A percentile compares a stretch with the other conserved stretches of the same genome.
Conservation (phyloP, 2,113 vertebrate genomes). For the Aythya baeri region DNA sequence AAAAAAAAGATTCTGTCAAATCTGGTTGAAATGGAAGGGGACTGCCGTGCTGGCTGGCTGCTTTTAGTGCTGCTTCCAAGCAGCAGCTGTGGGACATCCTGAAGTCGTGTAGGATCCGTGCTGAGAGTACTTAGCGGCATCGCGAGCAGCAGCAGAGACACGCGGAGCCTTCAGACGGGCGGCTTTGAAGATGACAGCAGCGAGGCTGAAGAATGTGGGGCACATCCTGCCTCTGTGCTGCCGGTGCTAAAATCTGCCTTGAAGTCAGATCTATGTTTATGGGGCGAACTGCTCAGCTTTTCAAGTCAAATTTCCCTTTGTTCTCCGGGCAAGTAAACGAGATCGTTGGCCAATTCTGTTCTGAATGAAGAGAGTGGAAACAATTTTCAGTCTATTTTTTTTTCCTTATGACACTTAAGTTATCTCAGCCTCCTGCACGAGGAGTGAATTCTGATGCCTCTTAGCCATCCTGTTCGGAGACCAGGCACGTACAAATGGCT, state of each 20-base stretch:
- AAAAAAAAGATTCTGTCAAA: not conserved
- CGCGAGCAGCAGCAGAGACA: not conserved
- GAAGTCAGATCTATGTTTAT: not conserved
- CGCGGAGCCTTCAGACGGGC: not conserved
- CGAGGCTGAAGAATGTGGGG: not conserved
- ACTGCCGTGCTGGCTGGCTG: not conserved
- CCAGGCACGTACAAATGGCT: not conserved
- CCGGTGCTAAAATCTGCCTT: not conserved
- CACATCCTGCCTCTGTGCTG: not conserved
- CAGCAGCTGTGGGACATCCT: not conserved
- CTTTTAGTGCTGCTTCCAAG: not conserved
- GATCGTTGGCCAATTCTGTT: not conserved
- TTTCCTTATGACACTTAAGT: not conserved
- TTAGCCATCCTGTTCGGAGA: not conserved
- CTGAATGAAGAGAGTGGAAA: not conserved
- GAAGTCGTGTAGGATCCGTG: not conserved
- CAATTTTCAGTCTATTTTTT: not conserved
- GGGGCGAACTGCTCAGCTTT: not conserved
- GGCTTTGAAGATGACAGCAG: constrained; percentile 23
- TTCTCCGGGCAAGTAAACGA: not conserved
- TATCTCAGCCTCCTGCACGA: not conserved
- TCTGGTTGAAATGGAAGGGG: not conserved
- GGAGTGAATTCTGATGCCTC: constrained; percentile 8
- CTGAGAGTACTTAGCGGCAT: not conserved
- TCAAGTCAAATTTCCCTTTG: constrained; percentile 14